Evolutionary conservation across 2,797 vertebrate genomes (phyloP), one percentile per base, ranked within the genome.

Genomic region (Zonotrichia albicollis): DNA sequence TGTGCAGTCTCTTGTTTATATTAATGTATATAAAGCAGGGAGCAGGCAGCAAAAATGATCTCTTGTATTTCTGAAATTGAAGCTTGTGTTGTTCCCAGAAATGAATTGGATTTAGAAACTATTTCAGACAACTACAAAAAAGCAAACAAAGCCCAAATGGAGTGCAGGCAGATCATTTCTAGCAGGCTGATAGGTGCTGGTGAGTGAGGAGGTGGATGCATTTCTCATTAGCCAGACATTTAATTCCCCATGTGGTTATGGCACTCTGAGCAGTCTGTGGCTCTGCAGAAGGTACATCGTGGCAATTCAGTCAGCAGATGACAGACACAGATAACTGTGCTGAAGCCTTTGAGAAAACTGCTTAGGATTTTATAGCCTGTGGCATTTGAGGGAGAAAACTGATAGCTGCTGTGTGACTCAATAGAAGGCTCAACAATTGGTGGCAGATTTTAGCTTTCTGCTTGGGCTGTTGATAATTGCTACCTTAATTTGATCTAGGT

Each of bases 401-500:
- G 93, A 93, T 95, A 79, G 93, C 80, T 94, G 34, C 83, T 90
- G 27, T 95, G 90, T 84, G 93, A 71, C 83, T 93, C 83, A 34
- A 60, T 91, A 60, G 93, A 90, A 93, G 62, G 68, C 93, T 89
- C 92, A 89, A 91, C 93, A 96, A 94, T 90, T 92, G 91, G 84
- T 80, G 94, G 84, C 92, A 96, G 88, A 90, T 92, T 96, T 91
- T 86, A 65, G 94, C 64, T 96, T 94, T 96, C 76, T 95, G 81
- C 68, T 93, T 90, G 93, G 78, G 58, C 91, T 96, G 85, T 66
- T 95, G 91, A 89, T 93, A 94, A 96, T 95, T 96, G 91, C 90
- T 84, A 79, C 83, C 90, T 95, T 96, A 94, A 96, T 96, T 95
- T 92, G 80, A 83, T 94, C 90, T 94, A 66, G 92, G 94, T 96